These are phyloP conservation scores for Pseudomugil tenellus DNA, from an alignment of 2,797 vertebrate genomes.

Conservation along the genomic window DNA sequence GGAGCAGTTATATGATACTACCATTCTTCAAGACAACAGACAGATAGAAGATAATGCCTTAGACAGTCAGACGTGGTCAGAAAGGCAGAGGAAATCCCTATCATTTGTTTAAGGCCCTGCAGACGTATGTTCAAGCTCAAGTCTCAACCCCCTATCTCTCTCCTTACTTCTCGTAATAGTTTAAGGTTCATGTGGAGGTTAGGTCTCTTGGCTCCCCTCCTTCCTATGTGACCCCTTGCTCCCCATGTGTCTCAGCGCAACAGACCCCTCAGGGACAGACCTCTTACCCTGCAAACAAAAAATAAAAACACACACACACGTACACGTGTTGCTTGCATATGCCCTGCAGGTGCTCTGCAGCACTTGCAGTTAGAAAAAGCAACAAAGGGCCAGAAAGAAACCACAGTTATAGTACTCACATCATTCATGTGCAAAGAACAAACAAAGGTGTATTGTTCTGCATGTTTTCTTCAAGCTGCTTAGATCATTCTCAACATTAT, in stretches of 20 bases:
- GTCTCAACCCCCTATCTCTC: constrained; percentile 52
- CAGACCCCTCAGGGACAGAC: constrained; percentile 70
- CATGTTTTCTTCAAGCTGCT: constrained; percentile 17
- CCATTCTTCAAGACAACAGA: constrained; percentile 39
- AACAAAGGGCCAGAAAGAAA: constrained; percentile 19
- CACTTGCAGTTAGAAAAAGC: constrained; percentile 28
- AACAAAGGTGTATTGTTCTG: constrained; percentile 5
- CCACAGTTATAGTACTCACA: background rate
- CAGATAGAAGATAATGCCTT: constrained; percentile 66
- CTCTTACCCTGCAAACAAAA: constrained; percentile 56
- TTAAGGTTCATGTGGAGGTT: constrained; percentile 75
- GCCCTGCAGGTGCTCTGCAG: constrained; percentile 65
- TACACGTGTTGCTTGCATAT: constrained; percentile 51
- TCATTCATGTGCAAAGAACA: constrained; percentile 28
- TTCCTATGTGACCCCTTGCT: constrained; percentile 68
- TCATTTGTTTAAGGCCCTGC: constrained; percentile 74
- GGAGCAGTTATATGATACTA: constrained; percentile 16
- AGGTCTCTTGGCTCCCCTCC: constrained; percentile 55
- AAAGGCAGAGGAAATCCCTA: constrained; percentile 75
- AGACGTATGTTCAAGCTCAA: constrained; percentile 81
- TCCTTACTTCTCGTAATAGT: constrained; percentile 44
- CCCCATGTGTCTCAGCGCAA: constrained; percentile 63
- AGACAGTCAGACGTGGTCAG: constrained; percentile 70
- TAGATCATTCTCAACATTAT: constrained; percentile 12
- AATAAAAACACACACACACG: constrained; percentile 31